Base-by-base conservation (phyloP, 2,113 vertebrate species). In the Pitta sordida region DNA sequence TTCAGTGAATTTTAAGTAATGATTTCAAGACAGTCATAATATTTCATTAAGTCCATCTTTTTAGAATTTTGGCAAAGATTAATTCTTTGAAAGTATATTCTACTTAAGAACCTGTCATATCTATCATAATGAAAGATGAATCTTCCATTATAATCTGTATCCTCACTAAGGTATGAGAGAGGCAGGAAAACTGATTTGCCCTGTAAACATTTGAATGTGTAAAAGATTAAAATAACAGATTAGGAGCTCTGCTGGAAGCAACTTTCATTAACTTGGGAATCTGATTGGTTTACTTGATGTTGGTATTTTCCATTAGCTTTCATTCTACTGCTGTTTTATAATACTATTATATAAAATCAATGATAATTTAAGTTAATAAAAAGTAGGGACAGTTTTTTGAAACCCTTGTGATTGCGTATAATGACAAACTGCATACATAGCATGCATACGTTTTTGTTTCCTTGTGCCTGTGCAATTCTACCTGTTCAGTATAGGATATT, bases 161-260 rank as follows among this genome's bases (percentile, higher is more conserved):
- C 91, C 78, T 85, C 63, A 94, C 97, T 96, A 95, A 88, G 91
- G 84, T 94, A 94, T 90, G 12, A 73, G 74, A 81, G 84, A 95
- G 43, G 55, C 32, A 83, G 86, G 32, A n/a, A 93, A 76, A 83
- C 60, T 88, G 80, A 94, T 91, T 91, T 74, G 13, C 46, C 86
- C 83, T 84, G 69, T 46, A 88, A 95, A 95, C 68, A 70, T 36
- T 62, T 93, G 55, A 58, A 83, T 86, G 29, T 91, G 64, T 90
- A 88, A 92, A 92, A 83, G 51, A 79, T 84, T 86, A 79, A 95
- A 96, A 78, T 36, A 48, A n/a, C 51, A 91, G 44, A 84, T 84
- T 74, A 79, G 43, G 41, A 95, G 53, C 60, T 78, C 24, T 65
- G 37, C 36, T 92, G 55, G n/a, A 83, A 83, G 80, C 32, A 49